Evolutionary conservation across 2,113 vertebrate genomes (phyloP), one percentile per base, ranked within the genome.

Genomic region (Microtus richardsoni): DNA sequence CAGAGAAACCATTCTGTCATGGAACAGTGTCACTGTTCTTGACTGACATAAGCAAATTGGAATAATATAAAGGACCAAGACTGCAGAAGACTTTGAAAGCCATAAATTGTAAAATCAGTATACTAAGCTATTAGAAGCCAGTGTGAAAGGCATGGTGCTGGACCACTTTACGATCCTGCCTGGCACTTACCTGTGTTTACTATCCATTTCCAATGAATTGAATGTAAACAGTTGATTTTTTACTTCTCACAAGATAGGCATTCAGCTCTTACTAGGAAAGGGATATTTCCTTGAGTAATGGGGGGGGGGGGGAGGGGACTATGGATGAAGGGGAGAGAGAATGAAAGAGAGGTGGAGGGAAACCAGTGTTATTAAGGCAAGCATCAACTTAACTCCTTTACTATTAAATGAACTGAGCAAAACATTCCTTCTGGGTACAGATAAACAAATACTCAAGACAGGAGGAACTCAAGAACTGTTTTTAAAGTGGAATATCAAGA

Each of bases 61-160:
- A 97, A 93, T 82, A 87, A 36, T 89, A 77, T 88, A 88, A 95
- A 97, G 73, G 78, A 97, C 96, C 91, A 93, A 89, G 79, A 70
- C 91, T 96, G 91, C 86, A 95, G 97, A 96, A 88, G 89, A 70
- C 92, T 97, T 89, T 97, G 96, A 95, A 95, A 94, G 95, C 93
- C 85, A 94, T 97, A 95, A 97, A 97, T 96, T 97, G 74, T 96
- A 91, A 97, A 97, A 96, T 98, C 97, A 97, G 95, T 97, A 95
- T 84, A 64, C 77, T 95, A 75, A 95, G 89, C 92, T 89, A 28
- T 82, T 96, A 91, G 90, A 88, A 97, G 92, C 78, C 92, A 83
- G 21, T 74, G 93, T 92, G 88, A 30, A 92, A 93, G 89, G 30
- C 94, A 41, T 33, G 75, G 77, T 44, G 4, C 89, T 60, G 30